phyloP scores from a whole-genome alignment of 2,113 vertebrate genomes.

The cattle (Bos taurus) region DNA sequence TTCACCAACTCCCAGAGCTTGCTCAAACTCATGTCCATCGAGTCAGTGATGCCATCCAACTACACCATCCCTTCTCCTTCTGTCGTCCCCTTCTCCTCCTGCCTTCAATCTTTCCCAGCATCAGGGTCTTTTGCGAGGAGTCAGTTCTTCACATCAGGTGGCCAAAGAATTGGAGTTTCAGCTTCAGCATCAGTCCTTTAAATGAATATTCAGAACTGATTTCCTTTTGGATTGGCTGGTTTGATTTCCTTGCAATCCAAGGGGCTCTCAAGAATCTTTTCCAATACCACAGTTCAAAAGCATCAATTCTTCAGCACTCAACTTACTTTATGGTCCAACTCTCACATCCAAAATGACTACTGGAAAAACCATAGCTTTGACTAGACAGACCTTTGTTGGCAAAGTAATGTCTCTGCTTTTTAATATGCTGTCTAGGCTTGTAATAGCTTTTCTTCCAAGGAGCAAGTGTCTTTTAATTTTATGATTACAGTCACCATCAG shows the following conservation, averaged over 20 bases:
- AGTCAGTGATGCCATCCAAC: background rate
- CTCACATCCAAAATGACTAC: background rate
- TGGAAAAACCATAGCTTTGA: background rate
- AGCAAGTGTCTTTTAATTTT: background rate
- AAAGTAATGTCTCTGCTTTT: background rate
- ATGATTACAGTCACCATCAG: background rate
- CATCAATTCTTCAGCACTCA: background rate
- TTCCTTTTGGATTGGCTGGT: background rate
- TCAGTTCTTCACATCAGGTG: background rate
- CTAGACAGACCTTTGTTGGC: background rate
- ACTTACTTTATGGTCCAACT: background rate
- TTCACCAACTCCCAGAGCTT: background rate
- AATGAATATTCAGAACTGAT: background rate
- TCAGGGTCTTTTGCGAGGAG: background rate
- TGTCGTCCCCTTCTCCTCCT: fast-evolving
- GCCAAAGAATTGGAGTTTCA: background rate
- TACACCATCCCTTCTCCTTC: background rate
- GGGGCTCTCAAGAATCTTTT: background rate
- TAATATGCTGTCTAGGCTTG: background rate
- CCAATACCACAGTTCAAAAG: background rate
- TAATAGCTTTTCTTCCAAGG: background rate
- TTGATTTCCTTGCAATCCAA: background rate
- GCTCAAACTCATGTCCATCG: background rate
- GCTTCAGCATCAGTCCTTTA: background rate
- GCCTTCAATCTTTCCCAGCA: background rate